phyloP scores from a whole-genome alignment of 1,140 invertebrate genomes.

The Portunus trituberculatus region DNA sequence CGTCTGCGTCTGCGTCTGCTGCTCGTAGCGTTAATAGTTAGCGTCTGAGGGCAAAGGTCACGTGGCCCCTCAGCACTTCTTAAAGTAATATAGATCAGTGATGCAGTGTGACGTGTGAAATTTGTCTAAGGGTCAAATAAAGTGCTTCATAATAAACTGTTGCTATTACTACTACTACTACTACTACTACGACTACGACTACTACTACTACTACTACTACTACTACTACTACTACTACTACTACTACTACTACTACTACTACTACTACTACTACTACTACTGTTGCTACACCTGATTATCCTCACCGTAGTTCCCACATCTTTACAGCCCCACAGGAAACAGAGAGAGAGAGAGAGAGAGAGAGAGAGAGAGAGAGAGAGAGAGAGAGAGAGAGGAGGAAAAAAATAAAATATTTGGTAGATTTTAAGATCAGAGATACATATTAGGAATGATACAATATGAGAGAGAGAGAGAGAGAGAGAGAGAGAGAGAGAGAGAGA shows the following conservation, averaged over 20 bases:
- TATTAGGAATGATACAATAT: background rate
- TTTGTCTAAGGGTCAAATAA: too few relatives aligned
- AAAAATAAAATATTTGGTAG: too few relatives aligned
- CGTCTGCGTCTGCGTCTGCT: too few relatives aligned
- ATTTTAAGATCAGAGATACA: too few relatives aligned
- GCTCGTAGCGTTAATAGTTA: too few relatives aligned
- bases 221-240: slow-evolving; percentile 13
- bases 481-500: background rate
- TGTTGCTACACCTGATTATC: too few relatives aligned
- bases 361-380: background rate
- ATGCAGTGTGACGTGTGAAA: too few relatives aligned
- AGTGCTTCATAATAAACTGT: background rate
- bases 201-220: slow-evolving; percentile 3
- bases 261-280: background rate
- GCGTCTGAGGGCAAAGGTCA: too few relatives aligned
- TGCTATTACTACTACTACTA: background rate
- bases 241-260: background rate
- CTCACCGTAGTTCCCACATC: too few relatives aligned
- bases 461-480: background rate
- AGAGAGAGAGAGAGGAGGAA: background rate
- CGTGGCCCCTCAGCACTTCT: too few relatives aligned
- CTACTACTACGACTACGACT: background rate
- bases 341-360: background rate
- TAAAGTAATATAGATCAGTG: too few relatives aligned
- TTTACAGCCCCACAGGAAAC: background rate